These are phyloP conservation scores for Dipodomys ordii DNA, from an alignment of 2,113 vertebrate species.

Conservation along the genomic window DNA sequence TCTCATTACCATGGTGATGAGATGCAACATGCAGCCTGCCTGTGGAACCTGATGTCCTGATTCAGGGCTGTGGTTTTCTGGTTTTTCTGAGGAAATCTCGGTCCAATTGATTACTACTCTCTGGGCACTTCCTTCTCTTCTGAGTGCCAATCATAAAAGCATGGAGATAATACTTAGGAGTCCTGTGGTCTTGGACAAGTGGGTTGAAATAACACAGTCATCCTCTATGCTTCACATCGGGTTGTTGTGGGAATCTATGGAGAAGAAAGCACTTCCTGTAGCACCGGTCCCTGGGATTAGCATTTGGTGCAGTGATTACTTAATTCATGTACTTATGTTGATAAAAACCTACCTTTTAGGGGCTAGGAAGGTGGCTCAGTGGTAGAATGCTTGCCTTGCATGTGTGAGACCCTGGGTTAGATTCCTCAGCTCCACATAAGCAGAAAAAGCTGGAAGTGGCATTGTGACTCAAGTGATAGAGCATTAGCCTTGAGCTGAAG, in stretches of 20 bases:
- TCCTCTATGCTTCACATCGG: neutral
- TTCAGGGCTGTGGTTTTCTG: neutral
- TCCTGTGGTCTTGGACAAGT: neutral
- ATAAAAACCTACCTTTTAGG: neutral
- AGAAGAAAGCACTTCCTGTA: neutral
- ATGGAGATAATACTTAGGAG: neutral
- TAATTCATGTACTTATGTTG: slow-evolving; percentile 3
- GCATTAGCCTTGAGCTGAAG: too few species aligned
- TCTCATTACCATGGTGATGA: slow-evolving; percentile 72
- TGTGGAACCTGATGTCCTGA: neutral
- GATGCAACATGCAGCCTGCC: slow-evolving; percentile 41
- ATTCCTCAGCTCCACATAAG: too few species aligned
- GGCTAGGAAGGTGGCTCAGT: too few species aligned
- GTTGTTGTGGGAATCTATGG: neutral
- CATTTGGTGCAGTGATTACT: neutral
- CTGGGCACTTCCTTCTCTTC: neutral
- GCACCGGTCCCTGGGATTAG: neutral
- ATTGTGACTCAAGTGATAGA: too few species aligned
- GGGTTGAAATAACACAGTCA: neutral
- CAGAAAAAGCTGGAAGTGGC: too few species aligned
- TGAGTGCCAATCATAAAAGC: neutral
- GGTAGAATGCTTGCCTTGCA: too few species aligned
- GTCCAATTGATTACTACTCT: neutral
- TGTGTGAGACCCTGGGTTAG: too few species aligned
- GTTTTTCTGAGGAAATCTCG: neutral